Evolutionary conservation across 2,113 vertebrate genomes (phyloP), one percentile per base, ranked within the genome.

Genomic region (Lucifuga dentata): DNA sequence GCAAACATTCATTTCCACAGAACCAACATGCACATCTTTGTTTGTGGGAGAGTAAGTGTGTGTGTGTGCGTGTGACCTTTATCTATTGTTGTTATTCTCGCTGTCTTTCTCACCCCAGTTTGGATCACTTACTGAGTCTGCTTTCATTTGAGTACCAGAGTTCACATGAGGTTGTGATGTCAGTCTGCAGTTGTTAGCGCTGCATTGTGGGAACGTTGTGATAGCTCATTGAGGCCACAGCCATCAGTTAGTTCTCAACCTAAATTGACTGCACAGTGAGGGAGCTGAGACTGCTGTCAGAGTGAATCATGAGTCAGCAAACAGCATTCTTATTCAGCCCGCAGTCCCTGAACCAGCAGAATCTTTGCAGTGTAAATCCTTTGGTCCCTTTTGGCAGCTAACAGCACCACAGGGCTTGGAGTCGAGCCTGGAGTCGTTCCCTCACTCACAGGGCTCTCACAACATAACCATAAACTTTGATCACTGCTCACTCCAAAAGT

Each of bases 271-370:
- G 50, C 50, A 56, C 56, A 71, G 68, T 2, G 23, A 80, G 50
- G 19, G 49, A 67, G 65, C 56, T 15, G 68, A 67, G 76, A 59
- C 60, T 60, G 62, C 69, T 68, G 73, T 85, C 79, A 56, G 52
- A 58, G 48, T 49, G 52, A 77, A 76, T 86, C 81, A 80, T 79
- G 66, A 86, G 62, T 85, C 86, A 65, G 80, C 70, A 71, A 29
- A 5, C 33, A 11, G 55, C 62, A 59, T 81, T 85, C 58, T 79
- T 73, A 71, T 73, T 68, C 68, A 84, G 49, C 63, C 75, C 73
- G 16, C 76, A 77, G 58, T 55, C 43, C 69, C 62, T 52, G 43
- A 70, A 75, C 53, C 52, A 57, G 68, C 69, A 77, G 62, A 79
- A 72, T 76, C 65, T 62, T 49, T 56, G 64, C 66, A 52, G 65